Evolutionary conservation across 2,888 invertebrate species (phyloP).

Genomic region (Microplitis deprimator): DNA sequence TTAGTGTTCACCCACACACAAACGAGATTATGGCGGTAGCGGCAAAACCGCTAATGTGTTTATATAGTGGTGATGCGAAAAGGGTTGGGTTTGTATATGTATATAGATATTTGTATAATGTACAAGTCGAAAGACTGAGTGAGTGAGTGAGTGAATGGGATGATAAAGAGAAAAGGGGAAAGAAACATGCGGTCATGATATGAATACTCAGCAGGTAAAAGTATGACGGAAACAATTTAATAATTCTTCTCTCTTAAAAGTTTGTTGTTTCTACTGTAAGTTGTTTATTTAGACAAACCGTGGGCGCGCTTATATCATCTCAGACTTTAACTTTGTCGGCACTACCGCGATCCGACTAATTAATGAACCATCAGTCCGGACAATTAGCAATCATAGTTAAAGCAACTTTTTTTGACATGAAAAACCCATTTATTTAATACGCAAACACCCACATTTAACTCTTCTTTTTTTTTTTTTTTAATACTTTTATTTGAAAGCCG

Average conservation of each 20-base stretch:
- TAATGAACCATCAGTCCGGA: conserved; percentile 48
- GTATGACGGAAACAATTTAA: conserved; percentile 10
- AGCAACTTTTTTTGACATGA: conserved; percentile 50
- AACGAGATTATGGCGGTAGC: conserved; percentile 47
- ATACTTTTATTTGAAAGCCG: too few relatives aligned
- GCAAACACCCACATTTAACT: conserved; percentile 19
- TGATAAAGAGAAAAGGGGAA: conserved; percentile 32
- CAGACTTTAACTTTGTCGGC: conserved; percentile 38
- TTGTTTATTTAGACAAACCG: conserved; percentile 12
- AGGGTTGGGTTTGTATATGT: conserved; percentile 36
- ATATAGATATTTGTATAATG: not conserved
- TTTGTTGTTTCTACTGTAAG: not conserved
- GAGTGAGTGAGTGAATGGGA: conserved; percentile 12
- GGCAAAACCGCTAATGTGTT: conserved; percentile 54
- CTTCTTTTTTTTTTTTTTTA: too few relatives aligned
- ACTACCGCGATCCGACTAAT: conserved; percentile 51
- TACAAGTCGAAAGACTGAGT: conserved; percentile 2
- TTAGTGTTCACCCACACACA: conserved; percentile 42
- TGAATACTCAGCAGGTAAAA: conserved; percentile 23
- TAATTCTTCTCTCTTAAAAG: not conserved
- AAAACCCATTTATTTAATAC: conserved; percentile 61
- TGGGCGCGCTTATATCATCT: conserved; percentile 28
- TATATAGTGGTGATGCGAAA: conserved; percentile 50
- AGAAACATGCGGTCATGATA: not conserved
- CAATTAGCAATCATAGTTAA: conserved; percentile 48